phyloP scores from a whole-genome alignment of 2,113 vertebrate genomes.

The Odocoileus hemionus region DNA sequence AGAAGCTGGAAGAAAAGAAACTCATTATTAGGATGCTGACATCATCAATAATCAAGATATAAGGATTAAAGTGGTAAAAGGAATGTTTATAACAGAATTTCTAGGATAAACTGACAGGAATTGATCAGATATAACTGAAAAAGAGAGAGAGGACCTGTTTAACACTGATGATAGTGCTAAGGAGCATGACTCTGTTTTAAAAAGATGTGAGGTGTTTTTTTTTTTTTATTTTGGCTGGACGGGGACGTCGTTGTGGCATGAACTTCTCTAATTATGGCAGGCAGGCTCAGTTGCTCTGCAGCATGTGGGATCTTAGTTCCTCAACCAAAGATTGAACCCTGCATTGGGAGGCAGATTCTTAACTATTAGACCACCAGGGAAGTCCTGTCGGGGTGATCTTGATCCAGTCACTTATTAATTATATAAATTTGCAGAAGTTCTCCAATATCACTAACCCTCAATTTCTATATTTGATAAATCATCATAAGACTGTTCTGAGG shows the following conservation, averaged over 20 bases:
- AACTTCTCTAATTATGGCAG: not conserved
- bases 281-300: not conserved
- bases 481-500: not conserved
- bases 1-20: not conserved
- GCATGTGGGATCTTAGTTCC: not conserved
- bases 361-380: not conserved
- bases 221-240: not conserved
- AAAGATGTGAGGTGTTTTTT: not conserved
- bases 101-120: not conserved
- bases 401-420: not conserved
- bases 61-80: not conserved
- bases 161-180: not conserved
- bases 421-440: not conserved
- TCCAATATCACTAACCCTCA: not conserved
- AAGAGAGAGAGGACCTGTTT: not conserved
- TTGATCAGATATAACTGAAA: not conserved
- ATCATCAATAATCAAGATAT: not conserved
- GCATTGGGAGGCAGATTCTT: not conserved
- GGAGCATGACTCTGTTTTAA: not conserved
- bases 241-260: accelerated
- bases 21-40: not conserved
- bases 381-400: not conserved
- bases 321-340: not conserved
- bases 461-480: not conserved
- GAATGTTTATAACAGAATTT: not conserved